Percentiles rank a stretch among this genome's conserved stretches.
These are phyloP conservation scores for Virgularia gustaviana DNA, from an alignment of 92 coral and sea anemone species.

Conservation along the genomic window DNA sequence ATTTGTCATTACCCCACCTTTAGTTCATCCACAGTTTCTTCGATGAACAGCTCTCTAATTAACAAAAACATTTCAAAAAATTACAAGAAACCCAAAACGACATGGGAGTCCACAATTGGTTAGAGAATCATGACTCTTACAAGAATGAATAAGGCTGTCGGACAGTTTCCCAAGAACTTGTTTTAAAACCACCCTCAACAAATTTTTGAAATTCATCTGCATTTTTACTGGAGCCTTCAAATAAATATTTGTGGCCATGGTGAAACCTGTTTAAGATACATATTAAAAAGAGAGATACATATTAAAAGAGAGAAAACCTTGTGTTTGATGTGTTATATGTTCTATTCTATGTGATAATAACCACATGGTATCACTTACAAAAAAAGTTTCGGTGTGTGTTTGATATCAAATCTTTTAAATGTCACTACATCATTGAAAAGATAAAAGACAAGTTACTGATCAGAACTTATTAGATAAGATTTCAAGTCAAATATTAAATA, in stretches of 20 bases:
- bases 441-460: no score
- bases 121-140: background rate
- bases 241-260: constrained; percentile 62
- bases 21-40: background rate
- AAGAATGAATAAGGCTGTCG: constrained; percentile 11
- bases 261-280: constrained; percentile 74
- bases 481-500: background rate
- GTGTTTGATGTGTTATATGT: background rate
- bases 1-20: no score
- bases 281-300: no score
- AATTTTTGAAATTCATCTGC: constrained; percentile 60
- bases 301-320: background rate
- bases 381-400: constrained; percentile 62
- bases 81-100: no score
- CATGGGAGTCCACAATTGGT: background rate
- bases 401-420: constrained; percentile 66
- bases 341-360: background rate
- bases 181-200: constrained; percentile 58
- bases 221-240: constrained; percentile 41
- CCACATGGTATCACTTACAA: constrained; percentile 61
- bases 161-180: constrained; percentile 33
- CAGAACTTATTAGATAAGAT: no score
- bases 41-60: background rate
- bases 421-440: constrained; percentile 75
- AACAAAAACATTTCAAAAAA: background rate